These are phyloP conservation scores for Xiphorhynchus elegans DNA, from an alignment of 2,113 vertebrate genomes.

Conservation along the genomic window DNA sequence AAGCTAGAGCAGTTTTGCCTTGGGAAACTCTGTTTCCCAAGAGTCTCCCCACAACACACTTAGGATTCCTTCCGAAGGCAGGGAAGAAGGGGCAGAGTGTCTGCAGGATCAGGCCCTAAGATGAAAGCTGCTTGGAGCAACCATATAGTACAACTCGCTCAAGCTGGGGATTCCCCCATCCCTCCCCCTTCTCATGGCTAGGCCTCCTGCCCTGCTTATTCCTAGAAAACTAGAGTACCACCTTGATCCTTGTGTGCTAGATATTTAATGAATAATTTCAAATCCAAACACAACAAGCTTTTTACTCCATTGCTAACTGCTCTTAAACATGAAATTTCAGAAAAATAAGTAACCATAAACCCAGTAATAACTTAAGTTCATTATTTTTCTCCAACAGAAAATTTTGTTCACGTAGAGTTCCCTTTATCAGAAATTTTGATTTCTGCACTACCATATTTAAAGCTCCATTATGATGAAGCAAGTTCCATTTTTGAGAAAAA, in stretches of 20 bases:
- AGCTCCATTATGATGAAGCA: neutral
- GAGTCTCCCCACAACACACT: fast-evolving
- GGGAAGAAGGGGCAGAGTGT: neutral
- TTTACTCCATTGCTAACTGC: neutral
- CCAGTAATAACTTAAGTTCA: neutral
- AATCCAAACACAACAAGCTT: neutral
- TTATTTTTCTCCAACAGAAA: neutral
- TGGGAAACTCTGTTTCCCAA: neutral
- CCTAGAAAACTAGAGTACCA: neutral
- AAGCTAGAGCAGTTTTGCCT: neutral
- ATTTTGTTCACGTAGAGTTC: neutral
- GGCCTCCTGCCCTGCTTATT: neutral
- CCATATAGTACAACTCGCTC: fast-evolving
- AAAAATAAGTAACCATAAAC: neutral
- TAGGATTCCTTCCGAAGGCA: neutral
- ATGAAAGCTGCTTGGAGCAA: neutral
- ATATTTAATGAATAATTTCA: neutral
- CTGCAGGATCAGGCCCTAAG: neutral
- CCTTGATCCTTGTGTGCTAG: neutral
- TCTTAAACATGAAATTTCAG: neutral
- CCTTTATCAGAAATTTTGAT: neutral
- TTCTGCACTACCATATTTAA: neutral
- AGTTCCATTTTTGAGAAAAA: neutral
- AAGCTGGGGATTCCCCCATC: fast-evolving
- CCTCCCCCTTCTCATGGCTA: neutral